phyloP scores from a whole-genome alignment of 1,140 invertebrate genomes.

The Aphidius ervi region DNA sequence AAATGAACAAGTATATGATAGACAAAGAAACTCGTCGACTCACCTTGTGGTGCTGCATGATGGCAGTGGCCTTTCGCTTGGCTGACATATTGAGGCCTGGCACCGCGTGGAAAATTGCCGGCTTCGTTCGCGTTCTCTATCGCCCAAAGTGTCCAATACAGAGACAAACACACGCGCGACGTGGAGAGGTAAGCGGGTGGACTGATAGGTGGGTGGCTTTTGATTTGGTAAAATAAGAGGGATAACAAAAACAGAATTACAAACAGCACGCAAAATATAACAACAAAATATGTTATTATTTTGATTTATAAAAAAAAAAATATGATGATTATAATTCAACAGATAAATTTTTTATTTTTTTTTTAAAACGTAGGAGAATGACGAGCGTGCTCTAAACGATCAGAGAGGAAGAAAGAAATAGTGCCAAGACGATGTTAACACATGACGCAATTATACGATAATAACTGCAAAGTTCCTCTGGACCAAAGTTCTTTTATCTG shows the following conservation, averaged over 20 bases:
- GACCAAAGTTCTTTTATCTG: too few species aligned
- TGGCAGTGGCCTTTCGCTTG: conserved; percentile 59
- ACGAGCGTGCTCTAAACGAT: too few species aligned
- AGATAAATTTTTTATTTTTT: too few species aligned
- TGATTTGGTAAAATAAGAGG: not conserved
- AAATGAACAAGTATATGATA: not conserved
- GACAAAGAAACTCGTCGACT: conserved; percentile 33
- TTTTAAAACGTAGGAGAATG: too few species aligned
- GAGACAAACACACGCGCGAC: not conserved
- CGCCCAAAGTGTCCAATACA: conserved; percentile 3
- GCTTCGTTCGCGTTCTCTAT: conserved; percentile 2
- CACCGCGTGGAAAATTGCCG: conserved; percentile 24
- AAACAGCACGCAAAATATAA: too few species aligned
- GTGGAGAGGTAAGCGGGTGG: not conserved
- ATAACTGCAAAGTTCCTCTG: conserved; percentile 10
- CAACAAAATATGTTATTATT: too few species aligned
- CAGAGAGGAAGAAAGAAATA: conserved; percentile 19
- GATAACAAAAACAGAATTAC: too few species aligned
- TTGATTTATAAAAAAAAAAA: too few species aligned
- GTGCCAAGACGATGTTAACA: conserved; percentile 26
- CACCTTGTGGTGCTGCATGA: conserved; percentile 61
- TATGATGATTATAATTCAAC: too few species aligned
- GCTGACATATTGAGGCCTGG: conserved; percentile 54
- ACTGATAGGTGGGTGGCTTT: not conserved
- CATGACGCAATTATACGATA: conserved; percentile 30